A percentile compares a stretch with the other conserved stretches of the same genome.
phyloP scores from a whole-genome alignment of 2,797 vertebrate species.

The Parauchenoglanis punctatus region DNA sequence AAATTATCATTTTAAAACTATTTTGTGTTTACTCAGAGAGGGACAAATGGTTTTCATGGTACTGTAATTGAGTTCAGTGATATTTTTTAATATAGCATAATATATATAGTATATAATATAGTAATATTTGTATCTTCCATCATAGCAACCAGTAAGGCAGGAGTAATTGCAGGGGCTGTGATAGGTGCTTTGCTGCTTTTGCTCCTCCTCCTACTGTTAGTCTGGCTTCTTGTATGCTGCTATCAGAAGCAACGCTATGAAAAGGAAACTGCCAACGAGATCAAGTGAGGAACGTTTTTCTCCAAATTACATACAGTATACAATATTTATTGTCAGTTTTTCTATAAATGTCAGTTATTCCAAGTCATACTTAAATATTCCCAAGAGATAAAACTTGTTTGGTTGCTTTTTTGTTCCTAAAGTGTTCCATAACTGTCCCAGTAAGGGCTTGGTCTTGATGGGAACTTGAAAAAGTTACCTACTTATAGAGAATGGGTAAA shows the following conservation, averaged over 20 bases:
- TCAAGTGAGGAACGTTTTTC: slow-evolving; percentile 71
- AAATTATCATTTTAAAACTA: not conserved
- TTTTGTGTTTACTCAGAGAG: not conserved
- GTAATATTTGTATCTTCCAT: not conserved
- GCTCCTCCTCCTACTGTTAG: slow-evolving; percentile 82
- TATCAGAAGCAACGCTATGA: slow-evolving; percentile 80
- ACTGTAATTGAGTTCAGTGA: not conserved
- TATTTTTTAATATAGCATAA: not conserved
- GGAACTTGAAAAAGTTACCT: not conserved
- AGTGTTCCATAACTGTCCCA: not conserved
- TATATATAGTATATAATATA: too few species aligned
- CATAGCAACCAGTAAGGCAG: slow-evolving; percentile 75
- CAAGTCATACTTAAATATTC: not conserved
- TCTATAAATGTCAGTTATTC: not conserved
- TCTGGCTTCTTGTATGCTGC: slow-evolving; percentile 85
- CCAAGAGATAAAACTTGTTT: not conserved
- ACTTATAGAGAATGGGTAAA: not conserved
- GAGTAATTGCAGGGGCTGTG: slow-evolving; percentile 85
- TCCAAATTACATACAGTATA: not conserved
- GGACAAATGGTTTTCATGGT: not conserved
- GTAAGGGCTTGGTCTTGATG: not conserved
- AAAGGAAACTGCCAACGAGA: slow-evolving; percentile 81
- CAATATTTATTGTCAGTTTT: not conserved
- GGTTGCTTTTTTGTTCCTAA: not conserved
- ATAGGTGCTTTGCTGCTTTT: slow-evolving; percentile 83